Base-by-base conservation (phyloP, 2,888 invertebrate genomes). In the Zele albiditarsus region DNA sequence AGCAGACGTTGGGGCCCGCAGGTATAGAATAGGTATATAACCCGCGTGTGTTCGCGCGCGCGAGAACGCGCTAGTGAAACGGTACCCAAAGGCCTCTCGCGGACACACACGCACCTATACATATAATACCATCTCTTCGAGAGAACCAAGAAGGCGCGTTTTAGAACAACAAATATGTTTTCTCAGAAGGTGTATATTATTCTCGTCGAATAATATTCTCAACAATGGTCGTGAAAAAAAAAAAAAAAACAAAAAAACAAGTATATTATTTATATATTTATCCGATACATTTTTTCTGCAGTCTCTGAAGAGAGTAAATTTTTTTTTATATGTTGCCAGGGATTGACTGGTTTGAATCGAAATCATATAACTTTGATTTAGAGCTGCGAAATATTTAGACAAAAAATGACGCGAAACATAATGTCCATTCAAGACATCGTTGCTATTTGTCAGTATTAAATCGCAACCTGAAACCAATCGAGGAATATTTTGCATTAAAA, bases 41-140 rank as follows among this genome's bases (percentile, higher is more conserved):
- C 66, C 62, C 71, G 49, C 49, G 68, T 27, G 72, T 75, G 65
- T 31, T 42, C 20, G n/a, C 53, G 20, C 20, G 53, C 53, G 53
- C 53, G 53, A n/a, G 53, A n/a, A 5, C 53, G 20, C 53, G 20
- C 53, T 28, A 62, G 77, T 74, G 74, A 76, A 79, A 80, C 80
- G 79, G 79, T 80, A 79, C 78, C 77, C 77, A 62, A 76, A 80
- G 75, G 69, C 53, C 58, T 76, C 73, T 75, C 75, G 69, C 73
- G 70, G 72, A 69, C 75, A 73, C 49, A 27, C 46, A 46, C n/a
- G 27, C 46, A 46, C 67, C 27, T 23, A 57, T 57, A 25, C 20
- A 23, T 46, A 53, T 23, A 53, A 20, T 20, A 53, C 53, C 53
- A 53, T 53, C 53, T 8, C 20, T 53, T 10, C 8, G 20, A 53